Evolutionary conservation across 2,113 vertebrate species (phyloP).

Genomic region (Synodontis membranacea): DNA sequence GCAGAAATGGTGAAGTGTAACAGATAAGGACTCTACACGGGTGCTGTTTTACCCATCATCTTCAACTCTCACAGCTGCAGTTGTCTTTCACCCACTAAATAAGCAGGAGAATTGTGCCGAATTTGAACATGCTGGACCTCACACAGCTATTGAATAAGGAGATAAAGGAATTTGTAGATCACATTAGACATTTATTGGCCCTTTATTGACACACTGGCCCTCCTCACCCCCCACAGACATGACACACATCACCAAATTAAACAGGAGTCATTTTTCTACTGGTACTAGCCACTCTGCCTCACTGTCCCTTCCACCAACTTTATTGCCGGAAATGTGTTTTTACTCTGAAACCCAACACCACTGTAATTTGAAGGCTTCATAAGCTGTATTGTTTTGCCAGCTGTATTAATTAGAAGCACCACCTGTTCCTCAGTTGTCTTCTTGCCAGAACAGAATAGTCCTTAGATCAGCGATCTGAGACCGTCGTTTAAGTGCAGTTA

Average conservation of each 20-base stretch:
- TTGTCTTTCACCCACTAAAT: background rate
- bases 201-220: no score
- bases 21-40: conserved; percentile 42
- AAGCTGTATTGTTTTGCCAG: conserved; percentile 58
- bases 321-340: conserved; percentile 19
- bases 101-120: background rate
- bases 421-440: conserved; percentile 65
- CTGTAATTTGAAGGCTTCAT: conserved; percentile 44
- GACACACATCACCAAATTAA: conserved; percentile 14
- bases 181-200: background rate
- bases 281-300: background rate
- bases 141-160: conserved; percentile 6
- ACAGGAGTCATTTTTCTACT: conserved; percentile 18
- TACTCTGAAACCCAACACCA: conserved; percentile 37
- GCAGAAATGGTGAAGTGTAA: conserved; percentile 17
- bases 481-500: background rate
- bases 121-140: background rate
- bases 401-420: conserved; percentile 65
- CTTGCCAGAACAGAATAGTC: conserved; percentile 24
- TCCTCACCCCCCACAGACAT: background rate
- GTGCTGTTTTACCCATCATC: conserved; percentile 11
- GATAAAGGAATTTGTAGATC: background rate
- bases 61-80: conserved; percentile 23
- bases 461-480: conserved; percentile 14
- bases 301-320: conserved; percentile 7